Evolutionary conservation across 2,797 vertebrate species (phyloP), one percentile per base, ranked within the genome.

Genomic region (Stomatorhinus walkeri): DNA sequence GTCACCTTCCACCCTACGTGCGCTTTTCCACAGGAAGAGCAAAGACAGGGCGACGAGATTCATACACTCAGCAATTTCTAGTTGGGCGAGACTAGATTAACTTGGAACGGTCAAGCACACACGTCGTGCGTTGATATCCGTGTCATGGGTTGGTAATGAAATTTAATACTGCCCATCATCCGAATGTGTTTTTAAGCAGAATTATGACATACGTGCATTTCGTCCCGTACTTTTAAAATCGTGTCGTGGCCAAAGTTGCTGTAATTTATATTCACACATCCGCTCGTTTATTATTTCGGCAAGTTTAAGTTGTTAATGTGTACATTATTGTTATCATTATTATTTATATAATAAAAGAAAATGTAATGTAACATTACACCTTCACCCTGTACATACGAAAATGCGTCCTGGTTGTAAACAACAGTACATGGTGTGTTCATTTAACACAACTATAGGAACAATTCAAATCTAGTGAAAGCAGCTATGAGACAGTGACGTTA

Each of bases 1-100:
- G 54, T 68, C 59, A 32, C 8, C 36, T 19, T 19, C 56, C 32
- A n/a, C 32, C 14, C 16, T 52, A 52, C 86, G 5, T 61, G 86
- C 32, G 16, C 22, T 87, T 87, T 87, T 87, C 86, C 86, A 87
- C 86, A 87, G 86, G 86, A 87, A 87, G 86, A 61, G 51, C 48
- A 28, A 24, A 22, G 22, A 24, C 49, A 36, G 28, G 22, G 51
- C 24, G 32, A 40, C 12, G 14, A 86, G 36, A 86, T 22, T 48
- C 6, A 48, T 19, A 19, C 14, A n/a, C 22, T 86, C 84, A 86
- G 84, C 84, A 86, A 54, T 86, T 86, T 56, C 6, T 28, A 19
- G 22, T 36, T 86, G 46, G 22, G 32, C 12, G 12, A 86, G 48
- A 85, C 81, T 51, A 85, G n/a, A 14, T 22, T 32, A 32, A 32